Percentiles rank a stretch among this genome's conserved stretches.
phyloP scores from a whole-genome alignment of 2,113 vertebrate genomes.

The Otus sunia region DNA sequence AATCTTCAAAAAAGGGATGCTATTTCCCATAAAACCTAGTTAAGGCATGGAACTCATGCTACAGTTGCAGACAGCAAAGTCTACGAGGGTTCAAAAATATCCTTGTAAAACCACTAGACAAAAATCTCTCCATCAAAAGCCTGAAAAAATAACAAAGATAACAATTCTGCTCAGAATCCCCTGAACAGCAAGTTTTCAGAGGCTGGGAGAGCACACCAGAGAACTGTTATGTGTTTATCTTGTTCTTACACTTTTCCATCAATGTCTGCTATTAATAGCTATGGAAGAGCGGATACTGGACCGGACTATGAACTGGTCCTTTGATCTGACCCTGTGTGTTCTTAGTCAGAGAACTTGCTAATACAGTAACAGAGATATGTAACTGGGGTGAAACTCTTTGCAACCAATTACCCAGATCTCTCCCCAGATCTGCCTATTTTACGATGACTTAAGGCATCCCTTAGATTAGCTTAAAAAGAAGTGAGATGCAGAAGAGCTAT shows the following conservation, averaged over 20 bases:
- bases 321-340: neutral
- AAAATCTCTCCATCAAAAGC: neutral
- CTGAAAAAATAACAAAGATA: neutral
- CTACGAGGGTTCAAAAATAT: neutral
- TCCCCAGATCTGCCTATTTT: neutral
- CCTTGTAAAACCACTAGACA: neutral
- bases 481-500: neutral
- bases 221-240: neutral
- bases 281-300: neutral
- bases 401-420: neutral
- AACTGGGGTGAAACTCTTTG: neutral
- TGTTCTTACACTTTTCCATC: neutral
- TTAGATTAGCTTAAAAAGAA: neutral
- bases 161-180: neutral
- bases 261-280: neutral
- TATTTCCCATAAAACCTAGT: neutral
- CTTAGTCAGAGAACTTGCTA: neutral
- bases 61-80: neutral
- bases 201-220: neutral
- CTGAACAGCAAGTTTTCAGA: neutral
- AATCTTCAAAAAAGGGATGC: neutral
- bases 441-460: neutral
- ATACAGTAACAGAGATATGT: neutral
- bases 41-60: neutral
- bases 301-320: neutral